Conservation (phyloP, 2,888 invertebrate genomes). For the Dolichomitus sp. region DNA sequence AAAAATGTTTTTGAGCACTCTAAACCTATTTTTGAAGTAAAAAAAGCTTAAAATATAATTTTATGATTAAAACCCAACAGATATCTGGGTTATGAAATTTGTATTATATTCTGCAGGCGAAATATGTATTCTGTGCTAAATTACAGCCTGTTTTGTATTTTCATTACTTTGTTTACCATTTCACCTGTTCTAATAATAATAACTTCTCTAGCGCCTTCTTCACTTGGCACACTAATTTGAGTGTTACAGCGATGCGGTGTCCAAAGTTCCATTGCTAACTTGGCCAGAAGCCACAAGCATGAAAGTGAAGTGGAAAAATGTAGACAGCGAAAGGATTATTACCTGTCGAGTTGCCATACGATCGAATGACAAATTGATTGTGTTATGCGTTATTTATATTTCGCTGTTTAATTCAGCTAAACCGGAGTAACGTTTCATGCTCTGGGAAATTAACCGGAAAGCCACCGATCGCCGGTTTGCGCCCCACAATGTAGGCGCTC, state of each 20-base stretch:
- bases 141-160: no score
- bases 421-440: slow-evolving; percentile 13
- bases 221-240: neutral
- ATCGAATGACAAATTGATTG: slow-evolving; percentile 33
- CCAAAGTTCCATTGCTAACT: slow-evolving; percentile 27
- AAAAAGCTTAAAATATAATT: no score
- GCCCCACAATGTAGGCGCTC: slow-evolving; percentile 21
- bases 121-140: no score
- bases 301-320: slow-evolving; percentile 22
- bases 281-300: slow-evolving; percentile 20
- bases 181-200: slow-evolving; percentile 16
- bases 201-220: neutral
- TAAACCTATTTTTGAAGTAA: no score
- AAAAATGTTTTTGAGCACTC: no score
- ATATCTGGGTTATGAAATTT: no score
- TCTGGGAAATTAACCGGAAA: slow-evolving; percentile 49
- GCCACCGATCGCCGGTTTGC: slow-evolving; percentile 50
- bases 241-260: slow-evolving; percentile 7
- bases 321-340: neutral
- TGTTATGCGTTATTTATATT: slow-evolving; percentile 46
- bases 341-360: slow-evolving; percentile 27
- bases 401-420: slow-evolving; percentile 47
- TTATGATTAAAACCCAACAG: no score
- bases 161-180: neutral
- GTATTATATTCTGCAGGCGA: no score